Evolutionary conservation across 1,140 invertebrate genomes (phyloP), one percentile per base, ranked within the genome.

Genomic region (Drosophila virilis): DNA sequence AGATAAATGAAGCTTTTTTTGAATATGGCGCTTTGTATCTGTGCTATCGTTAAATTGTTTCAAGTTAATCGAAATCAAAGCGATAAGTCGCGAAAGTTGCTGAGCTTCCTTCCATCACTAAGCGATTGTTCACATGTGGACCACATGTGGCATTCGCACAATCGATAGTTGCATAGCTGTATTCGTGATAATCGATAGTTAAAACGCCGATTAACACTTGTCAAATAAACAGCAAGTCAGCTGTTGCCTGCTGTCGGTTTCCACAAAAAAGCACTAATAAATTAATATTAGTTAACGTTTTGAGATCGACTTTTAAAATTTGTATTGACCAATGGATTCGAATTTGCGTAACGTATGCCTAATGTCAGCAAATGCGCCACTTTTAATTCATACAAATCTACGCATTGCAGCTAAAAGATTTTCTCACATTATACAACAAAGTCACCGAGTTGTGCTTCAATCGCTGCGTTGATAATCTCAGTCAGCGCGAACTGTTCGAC

Each of bases 391-490:
- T 38, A 8, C 54, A 57, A 17, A 50, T 15, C 8, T 45, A 51
- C 1, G 7, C 8, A 8, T 70, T 70, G 13, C 90, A 96, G 95
- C 96, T 98, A 78, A 95, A 95, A 93, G 97, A 98, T 77, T 98
- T 98, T 91, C 93, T 98, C 37, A 93, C 94, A 62, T 96, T 96
- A 9, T 98, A 97, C 92, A 98, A 98, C 92, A 97, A 96, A 94
- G 93, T 98, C 61, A 96, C 97, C 12, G 96, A 98, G 93, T 91
- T 95, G 82, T 98, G 97, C 92, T 98, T 98, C 88, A 93, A 92
- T 66, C 96, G 97, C 80, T 98, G 97, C 92, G 94, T 97, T 52
- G 95, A 95, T 82, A 97, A 97, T 92, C 97, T 98, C 73, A 97
- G 96, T 7, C 94, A 94, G n/a, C 93, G 97, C 78, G 94, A 94